A percentile compares a stretch with the other conserved stretches of the same genome.
phyloP scores from a whole-genome alignment of 2,797 vertebrate genomes.

The Coranthus polyacanthus region DNA sequence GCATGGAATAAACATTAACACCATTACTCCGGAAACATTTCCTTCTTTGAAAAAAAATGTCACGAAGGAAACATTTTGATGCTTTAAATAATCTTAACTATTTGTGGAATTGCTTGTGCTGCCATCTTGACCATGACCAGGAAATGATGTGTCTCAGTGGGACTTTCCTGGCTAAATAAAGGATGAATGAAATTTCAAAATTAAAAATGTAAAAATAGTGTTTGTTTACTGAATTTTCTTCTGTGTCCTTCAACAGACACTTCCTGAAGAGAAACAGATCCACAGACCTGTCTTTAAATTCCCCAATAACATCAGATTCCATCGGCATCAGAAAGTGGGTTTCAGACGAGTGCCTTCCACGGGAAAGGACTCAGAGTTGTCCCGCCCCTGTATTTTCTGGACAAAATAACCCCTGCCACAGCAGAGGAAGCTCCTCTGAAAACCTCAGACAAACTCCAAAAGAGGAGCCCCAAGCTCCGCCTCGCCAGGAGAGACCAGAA shows the following conservation, averaged over 20 bases:
- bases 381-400: constrained; percentile 76
- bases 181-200: no score
- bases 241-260: constrained; percentile 80
- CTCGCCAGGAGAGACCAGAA: constrained; percentile 58
- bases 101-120: no score
- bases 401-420: constrained; percentile 47
- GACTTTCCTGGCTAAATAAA: no score
- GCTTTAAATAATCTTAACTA: no score
- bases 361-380: constrained; percentile 77
- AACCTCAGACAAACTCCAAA: constrained; percentile 54
- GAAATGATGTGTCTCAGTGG: no score
- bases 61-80: no score
- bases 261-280: constrained; percentile 85
- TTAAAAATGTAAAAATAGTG: not conserved
- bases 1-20: no score
- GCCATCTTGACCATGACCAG: no score
- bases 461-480: constrained; percentile 49
- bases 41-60: no score
- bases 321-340: constrained; percentile 75
- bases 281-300: constrained; percentile 73
- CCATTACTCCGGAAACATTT: no score
- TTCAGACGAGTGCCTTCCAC: constrained; percentile 82
- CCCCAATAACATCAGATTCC: constrained; percentile 46
- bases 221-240: not conserved
- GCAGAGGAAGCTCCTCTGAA: constrained; percentile 63